A percentile compares a stretch with the other conserved stretches of the same genome.
phyloP scores from a whole-genome alignment of 1,140 invertebrate genomes.

The Zaprionus ghesquierei region DNA sequence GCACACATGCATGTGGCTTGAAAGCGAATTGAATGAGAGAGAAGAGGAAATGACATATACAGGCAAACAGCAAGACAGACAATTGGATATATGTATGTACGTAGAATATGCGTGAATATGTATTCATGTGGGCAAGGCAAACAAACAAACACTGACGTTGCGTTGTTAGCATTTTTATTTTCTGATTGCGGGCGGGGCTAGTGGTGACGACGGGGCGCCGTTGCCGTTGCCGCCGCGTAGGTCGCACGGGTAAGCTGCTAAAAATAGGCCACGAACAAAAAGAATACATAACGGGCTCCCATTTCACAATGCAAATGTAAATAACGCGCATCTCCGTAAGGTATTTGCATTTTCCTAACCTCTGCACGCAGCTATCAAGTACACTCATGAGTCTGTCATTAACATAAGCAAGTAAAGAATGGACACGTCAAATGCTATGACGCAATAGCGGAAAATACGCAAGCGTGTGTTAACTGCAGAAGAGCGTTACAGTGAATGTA shows the following conservation, averaged over 20 bases:
- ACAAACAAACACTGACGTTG: conserved; percentile 40
- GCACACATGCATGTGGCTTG: conserved; percentile 10
- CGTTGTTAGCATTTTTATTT: conserved; percentile 41
- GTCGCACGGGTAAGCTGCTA: conserved; percentile 37
- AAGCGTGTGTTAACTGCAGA: conserved; percentile 12
- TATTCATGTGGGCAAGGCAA: conserved; percentile 20
- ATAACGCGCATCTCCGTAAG: conserved; percentile 28
- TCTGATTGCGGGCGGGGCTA: conserved; percentile 26
- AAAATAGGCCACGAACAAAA: conserved; percentile 49
- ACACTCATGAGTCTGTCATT: neutral
- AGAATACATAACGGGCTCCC: conserved; percentile 38
- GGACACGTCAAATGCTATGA: conserved; percentile 46
- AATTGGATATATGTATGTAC: conserved; percentile 41
- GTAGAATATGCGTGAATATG: neutral
- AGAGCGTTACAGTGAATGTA: conserved; percentile 58
- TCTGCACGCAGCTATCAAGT: neutral
- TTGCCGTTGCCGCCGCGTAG: too few relatives aligned
- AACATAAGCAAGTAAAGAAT: neutral
- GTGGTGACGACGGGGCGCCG: neutral
- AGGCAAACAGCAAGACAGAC: conserved; percentile 19
- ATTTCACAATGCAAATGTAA: conserved; percentile 37
- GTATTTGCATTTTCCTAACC: conserved; percentile 12
- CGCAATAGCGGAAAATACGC: conserved; percentile 65
- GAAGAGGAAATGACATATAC: conserved; percentile 43
- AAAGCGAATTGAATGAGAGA: conserved; percentile 36